Base-by-base conservation (phyloP, 2,888 invertebrate species). In the Drosophila affinis region DNA sequence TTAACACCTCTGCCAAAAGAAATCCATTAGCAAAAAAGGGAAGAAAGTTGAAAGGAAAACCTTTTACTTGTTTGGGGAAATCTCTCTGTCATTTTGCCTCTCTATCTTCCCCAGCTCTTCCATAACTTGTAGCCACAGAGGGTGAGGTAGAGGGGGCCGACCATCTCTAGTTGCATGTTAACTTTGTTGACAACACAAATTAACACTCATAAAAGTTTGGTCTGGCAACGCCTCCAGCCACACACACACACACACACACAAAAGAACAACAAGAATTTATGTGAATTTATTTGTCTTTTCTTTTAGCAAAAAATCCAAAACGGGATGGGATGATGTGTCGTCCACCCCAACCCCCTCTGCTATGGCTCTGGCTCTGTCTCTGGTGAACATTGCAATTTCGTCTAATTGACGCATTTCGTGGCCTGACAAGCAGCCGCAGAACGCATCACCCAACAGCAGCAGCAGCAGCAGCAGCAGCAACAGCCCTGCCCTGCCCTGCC, bases 381-480 rank as follows among this genome's bases (percentile, higher is more conserved):
- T n/a, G n/a, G n/a, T n/a, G n/a, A 72, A 73, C 77, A 89, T 77
- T 89, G 86, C 85, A 83, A 81, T 89, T 88, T 79, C 74, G 79
- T 86, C 90, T 88, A 89, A 88, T 89, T 88, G 89, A 89, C 87
- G 87, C 88, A 78, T 87, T 86, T 80, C 81, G 79, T 87, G 81
- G 79, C 78, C 81, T 81, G 88, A 81, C 85, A 88, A 63, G 65
- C 75, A 72, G 60, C 80, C 78, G 68, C 78, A 74, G 48, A 62
- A 67, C 65, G 72, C 71, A 12, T 10, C 12, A 3, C 32, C 34
- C 34, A 24, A 4, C 24, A 24, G 24, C 24, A 24, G 24, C 39
- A 18, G 21, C 1, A 34, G 12, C 4, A 34, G 14, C 34, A 21
- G 18, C 18, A 21, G 18, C 18, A 21, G 18, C 24, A 24, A 3